Evolutionary conservation across 1,140 invertebrate species (phyloP), one percentile per base, ranked within the genome.

Genomic region (Holcopasites calliopsidis): DNA sequence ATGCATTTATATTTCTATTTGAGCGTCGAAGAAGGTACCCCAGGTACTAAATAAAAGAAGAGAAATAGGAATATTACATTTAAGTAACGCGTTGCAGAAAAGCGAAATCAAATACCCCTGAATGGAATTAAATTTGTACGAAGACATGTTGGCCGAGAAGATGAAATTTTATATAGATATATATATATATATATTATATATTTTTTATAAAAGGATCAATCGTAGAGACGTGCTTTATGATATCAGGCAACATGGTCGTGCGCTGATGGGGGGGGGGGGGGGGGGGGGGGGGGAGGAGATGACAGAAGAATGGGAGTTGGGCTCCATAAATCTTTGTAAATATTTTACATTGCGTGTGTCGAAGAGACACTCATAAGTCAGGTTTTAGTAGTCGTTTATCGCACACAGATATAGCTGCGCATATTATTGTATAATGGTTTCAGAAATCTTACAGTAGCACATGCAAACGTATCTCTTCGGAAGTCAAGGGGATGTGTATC

Each of bases 1-100:
- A 83, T 78, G 69, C 79, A 82, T 83, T 82, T 83, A 83, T 82
- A 82, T 74, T 82, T 82, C 44, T 82, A 81, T 72, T 82, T 82
- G 55, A 52, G 52, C 49, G 68, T 72, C 40, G 5, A 60, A 58
- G n/a, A 1, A 47, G 16, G 18, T 60, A 33, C 38, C 60, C 57
- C 72, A 66, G 42, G 64, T 62, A 64, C 64, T 70, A 55, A 70
- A 23, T 77, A 49, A 72, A 50, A 62, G 38, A 33, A 40, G 44
- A 40, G 62, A 62, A 66, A 50, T 47, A 23, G 18, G 35, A 65
- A 38, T 18, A 77, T 81, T 78, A 78, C 65, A n/a, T 4, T 58
- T 74, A 81, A 77, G 70, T 23, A 64, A 75, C 52, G 70, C 73
- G 40, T 76, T 54, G 54, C 33, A 35, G 52, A n/a, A 77, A 77